Evolutionary conservation across 2,888 invertebrate species (phyloP).

Genomic region (Coleophora flavipennella): DNA sequence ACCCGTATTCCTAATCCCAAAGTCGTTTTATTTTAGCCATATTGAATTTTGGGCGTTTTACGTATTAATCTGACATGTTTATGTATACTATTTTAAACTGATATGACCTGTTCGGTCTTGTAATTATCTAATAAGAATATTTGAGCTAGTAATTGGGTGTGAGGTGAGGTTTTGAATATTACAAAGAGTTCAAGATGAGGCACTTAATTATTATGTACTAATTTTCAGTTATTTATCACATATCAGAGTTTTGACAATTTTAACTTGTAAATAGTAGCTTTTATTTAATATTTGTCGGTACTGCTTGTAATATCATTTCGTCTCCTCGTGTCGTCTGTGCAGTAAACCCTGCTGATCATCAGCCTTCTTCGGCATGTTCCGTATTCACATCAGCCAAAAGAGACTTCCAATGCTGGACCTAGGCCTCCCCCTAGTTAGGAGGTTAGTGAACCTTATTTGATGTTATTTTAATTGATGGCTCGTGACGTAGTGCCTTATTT

Average conservation of each 20-base stretch:
- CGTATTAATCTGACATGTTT: no score
- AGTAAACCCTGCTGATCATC: no score
- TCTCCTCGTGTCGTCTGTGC: slow-evolving; percentile 33
- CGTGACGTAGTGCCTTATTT: slow-evolving; percentile 54
- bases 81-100: slow-evolving; percentile 24
- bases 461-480: slow-evolving; percentile 10
- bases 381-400: no score
- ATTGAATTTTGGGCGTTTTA: no score
- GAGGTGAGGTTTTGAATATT: slow-evolving; percentile 31
- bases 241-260: slow-evolving; percentile 20
- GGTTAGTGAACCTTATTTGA: no score
- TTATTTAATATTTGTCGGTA: slow-evolving; percentile 25
- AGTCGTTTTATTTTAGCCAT: no score
- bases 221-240: slow-evolving; percentile 46
- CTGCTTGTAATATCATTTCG: slow-evolving; percentile 28
- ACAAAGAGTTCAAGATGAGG: slow-evolving; percentile 20
- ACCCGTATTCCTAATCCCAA: not conserved
- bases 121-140: slow-evolving; percentile 25
- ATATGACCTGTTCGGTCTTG: slow-evolving; percentile 24
- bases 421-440: no score
- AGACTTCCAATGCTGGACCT: no score
- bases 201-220: slow-evolving; percentile 37
- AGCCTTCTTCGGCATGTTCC: no score
- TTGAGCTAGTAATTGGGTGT: slow-evolving; percentile 31
- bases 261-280: slow-evolving; percentile 40